Evolutionary conservation across 2,797 vertebrate genomes (phyloP).

Genomic region (Coregonus suidteri): DNA sequence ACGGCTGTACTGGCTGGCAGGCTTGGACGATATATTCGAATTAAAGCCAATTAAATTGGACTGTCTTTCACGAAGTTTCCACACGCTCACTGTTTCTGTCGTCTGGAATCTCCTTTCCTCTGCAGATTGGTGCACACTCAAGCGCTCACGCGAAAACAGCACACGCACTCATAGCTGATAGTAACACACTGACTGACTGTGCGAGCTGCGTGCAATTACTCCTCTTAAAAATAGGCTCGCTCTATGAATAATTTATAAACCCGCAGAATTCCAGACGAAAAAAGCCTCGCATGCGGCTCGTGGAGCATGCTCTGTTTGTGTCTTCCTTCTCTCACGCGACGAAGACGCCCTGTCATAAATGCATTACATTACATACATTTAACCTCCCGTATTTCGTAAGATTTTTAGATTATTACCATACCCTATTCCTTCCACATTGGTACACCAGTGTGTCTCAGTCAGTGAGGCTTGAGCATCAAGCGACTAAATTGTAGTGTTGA

Average conservation of each 20-base stretch:
- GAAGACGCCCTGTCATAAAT: slow-evolving; percentile 38
- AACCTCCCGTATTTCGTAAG: slow-evolving; percentile 62
- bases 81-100: slow-evolving; percentile 31
- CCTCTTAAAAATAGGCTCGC: slow-evolving; percentile 58
- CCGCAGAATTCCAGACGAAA: slow-evolving; percentile 63
- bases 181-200: slow-evolving; percentile 43
- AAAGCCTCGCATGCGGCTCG: slow-evolving; percentile 52
- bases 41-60: slow-evolving; percentile 42
- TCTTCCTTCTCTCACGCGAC: slow-evolving; percentile 38
- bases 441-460: slow-evolving; percentile 50
- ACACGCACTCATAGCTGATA: slow-evolving; percentile 44
- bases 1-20: slow-evolving; percentile 39
- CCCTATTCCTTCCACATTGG: slow-evolving; percentile 39
- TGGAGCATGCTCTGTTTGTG: slow-evolving; percentile 58
- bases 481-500: slow-evolving; percentile 71
- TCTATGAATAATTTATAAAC: slow-evolving; percentile 72
- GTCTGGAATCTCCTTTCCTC: slow-evolving; percentile 38
- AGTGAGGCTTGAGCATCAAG: slow-evolving; percentile 62
- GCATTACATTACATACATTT: slow-evolving; percentile 25
- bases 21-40: slow-evolving; percentile 45
- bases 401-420: slow-evolving; percentile 53
- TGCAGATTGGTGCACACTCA: slow-evolving; percentile 45
- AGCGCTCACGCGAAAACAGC: slow-evolving; percentile 34
- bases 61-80: slow-evolving; percentile 44
- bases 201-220: slow-evolving; percentile 57